Evolutionary conservation across 1,140 invertebrate species (phyloP).

Genomic region (Chironomus tepperi): DNA sequence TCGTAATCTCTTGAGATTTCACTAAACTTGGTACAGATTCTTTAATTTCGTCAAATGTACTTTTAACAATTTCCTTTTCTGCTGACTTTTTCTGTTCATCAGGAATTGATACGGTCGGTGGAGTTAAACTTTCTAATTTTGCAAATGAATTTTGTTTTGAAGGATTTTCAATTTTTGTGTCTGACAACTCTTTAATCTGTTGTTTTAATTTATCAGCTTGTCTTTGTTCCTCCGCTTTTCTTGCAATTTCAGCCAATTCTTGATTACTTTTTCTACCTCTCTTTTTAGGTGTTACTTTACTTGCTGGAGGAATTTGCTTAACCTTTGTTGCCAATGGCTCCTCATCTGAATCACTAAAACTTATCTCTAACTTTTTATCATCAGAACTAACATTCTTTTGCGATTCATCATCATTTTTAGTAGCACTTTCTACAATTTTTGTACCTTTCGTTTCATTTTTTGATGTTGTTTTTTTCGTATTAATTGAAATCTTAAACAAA

Average conservation of each 20-base stretch:
- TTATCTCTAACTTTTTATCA: slow-evolving; percentile 40
- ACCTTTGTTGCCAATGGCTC: slow-evolving; percentile 46
- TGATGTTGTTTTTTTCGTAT: slow-evolving; percentile 20
- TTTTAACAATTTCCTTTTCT: not conserved
- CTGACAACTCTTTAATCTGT: not conserved
- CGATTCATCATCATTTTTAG: slow-evolving; percentile 27
- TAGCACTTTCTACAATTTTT: not conserved
- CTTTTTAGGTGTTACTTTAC: slow-evolving; percentile 27
- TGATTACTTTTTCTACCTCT: slow-evolving; percentile 15
- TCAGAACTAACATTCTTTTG: slow-evolving; percentile 28
- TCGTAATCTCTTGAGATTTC: not conserved
- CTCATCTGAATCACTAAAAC: slow-evolving; percentile 50
- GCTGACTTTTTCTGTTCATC: not conserved
- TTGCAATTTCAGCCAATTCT: not conserved
- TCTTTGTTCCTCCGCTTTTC: not conserved
- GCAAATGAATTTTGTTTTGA: not conserved
- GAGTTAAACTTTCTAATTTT: not conserved
- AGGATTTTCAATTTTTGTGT: not conserved
- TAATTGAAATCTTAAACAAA: slow-evolving; percentile 2
- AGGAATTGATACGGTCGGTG: not conserved
- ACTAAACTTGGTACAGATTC: not conserved
- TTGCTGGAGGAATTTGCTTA: slow-evolving; percentile 27
- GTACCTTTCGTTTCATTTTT: slow-evolving; percentile 20
- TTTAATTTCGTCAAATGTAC: not conserved
- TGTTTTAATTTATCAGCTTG: slow-evolving; percentile 14